These are phyloP conservation scores for Drosophila sechellia DNA, from an alignment of 1,140 invertebrate genomes.

Conservation along the genomic window DNA sequence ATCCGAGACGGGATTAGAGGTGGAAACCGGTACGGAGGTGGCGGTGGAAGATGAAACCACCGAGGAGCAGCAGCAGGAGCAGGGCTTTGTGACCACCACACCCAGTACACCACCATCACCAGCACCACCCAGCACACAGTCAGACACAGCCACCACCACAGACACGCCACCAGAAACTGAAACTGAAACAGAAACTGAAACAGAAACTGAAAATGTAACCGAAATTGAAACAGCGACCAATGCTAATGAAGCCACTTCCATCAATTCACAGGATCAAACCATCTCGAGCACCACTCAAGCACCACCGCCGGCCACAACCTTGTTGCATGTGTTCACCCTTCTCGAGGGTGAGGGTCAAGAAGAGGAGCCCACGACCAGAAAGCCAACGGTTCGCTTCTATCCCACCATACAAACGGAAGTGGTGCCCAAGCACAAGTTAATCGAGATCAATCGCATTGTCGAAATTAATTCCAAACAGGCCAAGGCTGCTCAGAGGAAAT, in stretches of 20 bases:
- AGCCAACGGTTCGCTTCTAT: constrained; percentile 5
- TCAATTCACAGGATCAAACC: constrained; percentile 64
- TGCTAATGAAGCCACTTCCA: constrained; percentile 80
- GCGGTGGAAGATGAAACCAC: constrained; percentile 27
- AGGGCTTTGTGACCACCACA: constrained; percentile 74
- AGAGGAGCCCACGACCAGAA: constrained; percentile 24
- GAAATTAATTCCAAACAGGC: constrained; percentile 88
- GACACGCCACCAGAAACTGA: constrained; percentile 52
- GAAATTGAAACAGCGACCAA: constrained; percentile 44
- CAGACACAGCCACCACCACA: constrained; percentile 57
- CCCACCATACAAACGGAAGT: constrained; percentile 25
- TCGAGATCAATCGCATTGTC: constrained; percentile 88
- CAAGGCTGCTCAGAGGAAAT: constrained; percentile 86
- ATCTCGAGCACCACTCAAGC: constrained; percentile 50
- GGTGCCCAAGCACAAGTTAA: constrained; percentile 86
- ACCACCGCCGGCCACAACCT: constrained; percentile 85
- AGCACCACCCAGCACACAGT: constrained; percentile 44
- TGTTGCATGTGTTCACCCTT: constrained; percentile 86
- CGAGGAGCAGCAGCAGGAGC: constrained; percentile 19
- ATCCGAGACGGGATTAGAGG: constrained; percentile 34
- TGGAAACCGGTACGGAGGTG: constrained; percentile 41
- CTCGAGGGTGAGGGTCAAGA: constrained; percentile 70
- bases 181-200: constrained; percentile 26
- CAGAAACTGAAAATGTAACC: constrained; percentile 18
- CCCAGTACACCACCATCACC: constrained; percentile 70